Evolutionary conservation across 2,888 invertebrate genomes (phyloP).

Genomic region (Ophion ellenae): DNA sequence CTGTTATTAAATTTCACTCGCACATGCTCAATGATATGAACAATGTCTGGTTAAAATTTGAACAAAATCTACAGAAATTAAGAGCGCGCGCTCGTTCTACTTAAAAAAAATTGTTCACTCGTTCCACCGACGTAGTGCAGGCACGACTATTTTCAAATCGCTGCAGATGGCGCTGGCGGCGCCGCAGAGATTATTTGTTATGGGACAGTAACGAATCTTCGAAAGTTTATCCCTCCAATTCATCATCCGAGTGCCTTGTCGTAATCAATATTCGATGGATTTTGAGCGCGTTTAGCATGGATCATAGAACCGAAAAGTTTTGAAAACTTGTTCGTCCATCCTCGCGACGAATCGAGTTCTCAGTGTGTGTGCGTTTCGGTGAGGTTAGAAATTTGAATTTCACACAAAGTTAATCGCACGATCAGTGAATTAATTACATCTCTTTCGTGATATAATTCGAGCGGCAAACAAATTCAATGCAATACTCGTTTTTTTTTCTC

Average conservation of each 20-base stretch:
- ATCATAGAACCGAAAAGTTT: background rate
- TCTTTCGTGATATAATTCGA: background rate
- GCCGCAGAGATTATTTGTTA: conserved; percentile 5
- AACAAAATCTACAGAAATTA: too few species aligned
- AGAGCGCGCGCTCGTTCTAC: too few species aligned
- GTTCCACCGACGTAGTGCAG: background rate
- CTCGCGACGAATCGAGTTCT: conserved; percentile 6
- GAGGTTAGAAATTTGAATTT: conserved; percentile 64
- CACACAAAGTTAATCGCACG: background rate
- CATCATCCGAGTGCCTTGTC: background rate
- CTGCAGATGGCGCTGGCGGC: conserved; percentile 12
- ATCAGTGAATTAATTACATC: background rate
- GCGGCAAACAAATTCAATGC: background rate
- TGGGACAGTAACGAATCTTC: conserved; percentile 18
- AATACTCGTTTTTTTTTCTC: conserved; percentile 7
- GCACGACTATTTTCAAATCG: background rate
- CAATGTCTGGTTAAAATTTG: too few species aligned
- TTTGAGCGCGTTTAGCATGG: background rate
- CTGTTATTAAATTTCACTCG: too few species aligned
- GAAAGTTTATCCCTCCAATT: conserved; percentile 1
- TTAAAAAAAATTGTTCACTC: too few species aligned
- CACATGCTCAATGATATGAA: too few species aligned
- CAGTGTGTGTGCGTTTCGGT: background rate
- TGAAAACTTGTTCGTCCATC: background rate
- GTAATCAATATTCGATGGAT: background rate